Conservation (phyloP, 2,797 vertebrate species). For the Dermochelys coriacea region DNA sequence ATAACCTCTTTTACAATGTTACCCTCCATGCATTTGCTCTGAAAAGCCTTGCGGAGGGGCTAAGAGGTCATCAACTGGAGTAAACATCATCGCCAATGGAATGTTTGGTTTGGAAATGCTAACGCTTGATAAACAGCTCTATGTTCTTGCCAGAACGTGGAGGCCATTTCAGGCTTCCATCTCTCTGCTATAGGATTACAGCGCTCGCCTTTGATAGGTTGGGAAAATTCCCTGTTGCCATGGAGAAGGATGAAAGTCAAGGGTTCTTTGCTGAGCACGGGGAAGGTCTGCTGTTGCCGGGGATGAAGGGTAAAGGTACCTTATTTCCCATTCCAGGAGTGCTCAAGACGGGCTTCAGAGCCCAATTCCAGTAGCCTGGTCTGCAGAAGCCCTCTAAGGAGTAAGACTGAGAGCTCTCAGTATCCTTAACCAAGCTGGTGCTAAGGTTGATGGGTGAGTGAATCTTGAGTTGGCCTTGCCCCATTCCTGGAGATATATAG, state of each 20-base stretch:
- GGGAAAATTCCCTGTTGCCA: conserved; percentile 20
- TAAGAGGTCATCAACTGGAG: neutral
- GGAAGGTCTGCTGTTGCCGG: conserved; percentile 21
- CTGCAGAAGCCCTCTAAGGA: conserved; percentile 60
- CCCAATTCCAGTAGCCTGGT: conserved; percentile 37
- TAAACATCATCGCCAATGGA: conserved; percentile 3
- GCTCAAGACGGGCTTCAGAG: conserved; percentile 30
- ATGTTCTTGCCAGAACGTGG: neutral
- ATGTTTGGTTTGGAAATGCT: neutral
- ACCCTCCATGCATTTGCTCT: conserved; percentile 50
- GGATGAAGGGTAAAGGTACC: conserved; percentile 35
- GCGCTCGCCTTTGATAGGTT: conserved; percentile 4
- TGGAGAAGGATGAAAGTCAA: conserved; percentile 2
- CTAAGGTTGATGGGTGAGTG: conserved; percentile 29
- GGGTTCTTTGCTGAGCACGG: neutral
- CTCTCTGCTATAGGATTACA: neutral
- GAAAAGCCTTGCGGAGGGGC: conserved; percentile 27
- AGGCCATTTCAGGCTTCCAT: conserved; percentile 23
- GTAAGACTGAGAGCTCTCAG: conserved; percentile 31
- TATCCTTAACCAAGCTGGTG: conserved; percentile 54
- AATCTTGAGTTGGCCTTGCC: conserved; percentile 43
- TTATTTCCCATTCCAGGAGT: neutral
- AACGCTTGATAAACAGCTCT: neutral
- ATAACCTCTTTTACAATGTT: neutral
- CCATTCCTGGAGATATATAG: conserved; percentile 70